Base-by-base conservation (phyloP, 1,140 invertebrate genomes). In the Andrena cerasifolii region DNA sequence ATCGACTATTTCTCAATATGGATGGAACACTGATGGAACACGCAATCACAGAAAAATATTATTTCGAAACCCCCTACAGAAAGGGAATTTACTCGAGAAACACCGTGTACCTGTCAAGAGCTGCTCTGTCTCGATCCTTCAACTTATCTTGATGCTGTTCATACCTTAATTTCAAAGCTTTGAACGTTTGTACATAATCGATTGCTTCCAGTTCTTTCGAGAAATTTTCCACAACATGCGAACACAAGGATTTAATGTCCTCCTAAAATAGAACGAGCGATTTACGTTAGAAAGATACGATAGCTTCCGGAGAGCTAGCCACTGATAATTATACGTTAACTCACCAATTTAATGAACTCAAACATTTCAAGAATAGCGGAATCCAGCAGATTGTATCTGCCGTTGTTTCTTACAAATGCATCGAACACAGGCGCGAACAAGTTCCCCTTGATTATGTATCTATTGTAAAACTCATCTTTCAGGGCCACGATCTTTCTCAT, bases 311-410 rank as follows among this genome's bases (percentile, higher is more conserved):
- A 45, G 28, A 40, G 70, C 26, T 47, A 14, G 21, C 8, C 0
- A 14, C 3, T 26, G 5, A 26, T 3, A 16, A 31, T 26, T 58
- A 10, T 7, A 31, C 16, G 53, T 10, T 18, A 51, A 89, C 91
- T 93, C 91, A 95, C 95, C 91, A 97, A 91, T 94, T 97, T 98
- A 73, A 99, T 99, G 93, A 99, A 99, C 93, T 99, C 99, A 94
- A 99, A 99, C 93, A 99, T 95, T 94, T 99, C 99, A 89, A 99
- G 95, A 90, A 99, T 98, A 74, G 99, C 99, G 18, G 99, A 99
- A 93, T 99, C 99, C 70, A 99, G 93, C 66, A 99, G 95, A 93
- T 99, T 99, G 92, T 99, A 99, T 89, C 98, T 95, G 81, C 98
- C 97, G 91, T 99, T 99, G 93, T 99, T 99, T 86, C 96, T 95